These are phyloP conservation scores for Micropoecilia bifurca DNA, from an alignment of 2,797 vertebrate genomes.

Conservation along the genomic window DNA sequence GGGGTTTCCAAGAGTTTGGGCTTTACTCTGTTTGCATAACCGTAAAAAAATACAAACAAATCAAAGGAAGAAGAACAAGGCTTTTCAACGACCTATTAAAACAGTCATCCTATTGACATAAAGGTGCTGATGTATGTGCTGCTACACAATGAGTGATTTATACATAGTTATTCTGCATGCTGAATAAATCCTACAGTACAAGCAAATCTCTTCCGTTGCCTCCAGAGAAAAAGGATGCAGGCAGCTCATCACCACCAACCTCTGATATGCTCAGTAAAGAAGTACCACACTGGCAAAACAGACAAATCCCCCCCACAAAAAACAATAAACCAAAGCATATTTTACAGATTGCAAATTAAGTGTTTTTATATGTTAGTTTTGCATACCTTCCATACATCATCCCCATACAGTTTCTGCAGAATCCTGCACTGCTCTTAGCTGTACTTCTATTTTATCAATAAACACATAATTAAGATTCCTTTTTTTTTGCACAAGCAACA, in stretches of 20 bases:
- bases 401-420: neutral
- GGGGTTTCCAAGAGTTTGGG: conserved; percentile 26
- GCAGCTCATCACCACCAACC: conserved; percentile 11
- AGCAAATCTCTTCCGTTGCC: conserved; percentile 40
- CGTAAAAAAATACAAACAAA: conserved; percentile 5
- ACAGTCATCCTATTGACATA: conserved; percentile 63
- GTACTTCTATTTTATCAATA: neutral
- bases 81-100: conserved; percentile 53
- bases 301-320: neutral
- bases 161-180: conserved; percentile 18
- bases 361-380: neutral
- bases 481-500: conserved; percentile 21
- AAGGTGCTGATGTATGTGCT: conserved; percentile 53
- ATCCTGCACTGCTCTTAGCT: conserved; percentile 2
- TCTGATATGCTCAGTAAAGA: conserved; percentile 27
- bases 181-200: conserved; percentile 44
- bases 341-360: conserved; percentile 3
- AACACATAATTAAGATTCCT: conserved; percentile 2
- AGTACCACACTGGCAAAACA: conserved; percentile 23
- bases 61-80: conserved; percentile 34
- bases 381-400: neutral
- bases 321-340: neutral
- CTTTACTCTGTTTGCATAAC: conserved; percentile 25
- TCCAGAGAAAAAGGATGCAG: neutral
- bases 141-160: conserved; percentile 59